Percentiles rank a stretch among this genome's conserved stretches.
phyloP scores from a whole-genome alignment of 1,140 invertebrate genomes.

The Drosophila jambulina region DNA sequence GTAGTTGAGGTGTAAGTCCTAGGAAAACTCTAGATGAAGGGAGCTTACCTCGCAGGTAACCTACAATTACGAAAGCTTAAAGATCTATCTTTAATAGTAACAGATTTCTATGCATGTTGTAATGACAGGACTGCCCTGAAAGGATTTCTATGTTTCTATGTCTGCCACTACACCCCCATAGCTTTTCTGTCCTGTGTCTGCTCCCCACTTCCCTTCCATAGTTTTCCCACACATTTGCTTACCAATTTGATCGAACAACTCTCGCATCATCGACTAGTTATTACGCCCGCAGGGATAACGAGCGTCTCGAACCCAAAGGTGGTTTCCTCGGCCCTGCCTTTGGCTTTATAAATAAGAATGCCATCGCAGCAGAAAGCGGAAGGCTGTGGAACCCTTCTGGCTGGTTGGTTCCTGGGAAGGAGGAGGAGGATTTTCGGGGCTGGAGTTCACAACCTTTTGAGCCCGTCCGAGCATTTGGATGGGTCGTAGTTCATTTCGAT shows the following conservation, averaged over 20 bases:
- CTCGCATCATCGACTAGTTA: slow-evolving; percentile 57
- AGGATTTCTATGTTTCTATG: slow-evolving; percentile 8
- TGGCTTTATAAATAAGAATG: slow-evolving; percentile 57
- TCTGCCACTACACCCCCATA: no score
- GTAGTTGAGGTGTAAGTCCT: slow-evolving; percentile 5
- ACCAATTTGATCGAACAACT: slow-evolving; percentile 49
- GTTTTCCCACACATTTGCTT: slow-evolving; percentile 40
- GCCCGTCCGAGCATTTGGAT: slow-evolving; percentile 44
- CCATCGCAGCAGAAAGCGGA: slow-evolving; percentile 59
- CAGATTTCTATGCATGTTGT: neutral
- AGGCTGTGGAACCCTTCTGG: slow-evolving; percentile 56
- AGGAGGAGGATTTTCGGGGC: slow-evolving; percentile 1
- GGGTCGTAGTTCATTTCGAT: slow-evolving; percentile 81
- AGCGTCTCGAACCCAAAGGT: slow-evolving; percentile 46
- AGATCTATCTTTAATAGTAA: neutral
- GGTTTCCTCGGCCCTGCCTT: slow-evolving; percentile 35
- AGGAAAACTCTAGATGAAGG: neutral
- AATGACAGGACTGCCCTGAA: neutral
- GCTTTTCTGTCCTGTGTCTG: neutral
- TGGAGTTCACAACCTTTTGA: slow-evolving; percentile 41
- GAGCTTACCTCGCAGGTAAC: neutral
- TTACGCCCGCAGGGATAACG: slow-evolving; percentile 58
- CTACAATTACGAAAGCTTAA: neutral
- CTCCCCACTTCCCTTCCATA: neutral
- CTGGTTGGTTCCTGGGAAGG: slow-evolving; percentile 18